Evolutionary conservation across 2,113 vertebrate genomes (phyloP).

Genomic region (Saguinus imperator): DNA sequence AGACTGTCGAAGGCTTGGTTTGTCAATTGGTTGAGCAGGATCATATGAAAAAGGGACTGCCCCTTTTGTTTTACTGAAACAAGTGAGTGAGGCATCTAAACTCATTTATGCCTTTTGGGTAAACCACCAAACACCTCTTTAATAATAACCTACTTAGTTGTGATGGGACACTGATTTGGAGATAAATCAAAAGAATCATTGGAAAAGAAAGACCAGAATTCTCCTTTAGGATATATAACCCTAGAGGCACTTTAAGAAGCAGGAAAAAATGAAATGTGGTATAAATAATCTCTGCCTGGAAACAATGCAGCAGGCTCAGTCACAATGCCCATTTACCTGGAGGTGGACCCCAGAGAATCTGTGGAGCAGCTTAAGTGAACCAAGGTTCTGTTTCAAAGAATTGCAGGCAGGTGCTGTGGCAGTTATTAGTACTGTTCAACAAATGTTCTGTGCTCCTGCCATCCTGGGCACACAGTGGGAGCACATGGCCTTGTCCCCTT

Average conservation of each 20-base stretch:
- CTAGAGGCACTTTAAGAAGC: background rate
- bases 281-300: background rate
- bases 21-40: background rate
- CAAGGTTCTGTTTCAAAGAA: background rate
- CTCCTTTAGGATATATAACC: background rate
- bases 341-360: background rate
- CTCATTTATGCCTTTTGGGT: slow-evolving; percentile 2
- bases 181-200: background rate
- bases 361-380: background rate
- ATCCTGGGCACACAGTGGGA: background rate
- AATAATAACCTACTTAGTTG: background rate
- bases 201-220: background rate
- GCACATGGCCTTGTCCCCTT: background rate
- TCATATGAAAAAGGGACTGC: background rate
- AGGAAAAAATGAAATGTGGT: background rate
- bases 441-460: background rate
- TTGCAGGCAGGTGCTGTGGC: background rate
- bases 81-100: background rate
- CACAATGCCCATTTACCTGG: background rate
- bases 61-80: background rate
- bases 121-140: background rate
- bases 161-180: background rate
- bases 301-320: background rate
- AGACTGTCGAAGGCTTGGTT: background rate
- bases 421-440: background rate